These are phyloP conservation scores for Cosmopolites sordidus DNA, from an alignment of 2,888 invertebrate genomes.

Conservation along the genomic window DNA sequence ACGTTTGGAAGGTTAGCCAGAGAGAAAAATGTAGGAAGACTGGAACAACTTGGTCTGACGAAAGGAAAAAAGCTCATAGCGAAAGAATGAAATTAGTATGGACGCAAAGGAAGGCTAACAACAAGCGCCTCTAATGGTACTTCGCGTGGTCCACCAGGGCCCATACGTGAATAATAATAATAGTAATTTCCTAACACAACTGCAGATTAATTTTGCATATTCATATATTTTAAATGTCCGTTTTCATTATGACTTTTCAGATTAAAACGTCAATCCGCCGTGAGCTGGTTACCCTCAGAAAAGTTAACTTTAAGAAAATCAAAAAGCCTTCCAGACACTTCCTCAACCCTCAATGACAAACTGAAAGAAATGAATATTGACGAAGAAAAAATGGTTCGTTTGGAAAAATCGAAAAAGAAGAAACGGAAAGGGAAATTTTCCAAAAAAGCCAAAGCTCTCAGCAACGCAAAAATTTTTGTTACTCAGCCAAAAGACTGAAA, in stretches of 20 bases:
- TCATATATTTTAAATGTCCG: too few relatives aligned
- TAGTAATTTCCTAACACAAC: too few relatives aligned
- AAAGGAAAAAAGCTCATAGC: too few relatives aligned
- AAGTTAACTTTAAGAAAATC: conserved; percentile 34
- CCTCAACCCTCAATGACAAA: conserved; percentile 21
- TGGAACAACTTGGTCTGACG: too few relatives aligned
- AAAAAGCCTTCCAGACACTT: conserved; percentile 40
- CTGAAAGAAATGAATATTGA: conserved; percentile 24
- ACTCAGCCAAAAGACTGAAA: conserved; percentile 30
- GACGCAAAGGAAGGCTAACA: too few relatives aligned
- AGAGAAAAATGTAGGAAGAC: too few relatives aligned
- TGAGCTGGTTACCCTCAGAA: conserved; percentile 29
- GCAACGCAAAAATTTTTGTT: conserved; percentile 34
- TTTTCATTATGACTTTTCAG: conserved; percentile 30
- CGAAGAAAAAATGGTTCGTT: conserved; percentile 29
- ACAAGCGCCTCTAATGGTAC: too few relatives aligned
- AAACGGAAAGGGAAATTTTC: conserved; percentile 39
- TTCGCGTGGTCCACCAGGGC: too few relatives aligned
- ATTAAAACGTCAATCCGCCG: conserved; percentile 35
- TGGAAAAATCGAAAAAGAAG: conserved; percentile 35
- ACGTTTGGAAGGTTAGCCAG: too few relatives aligned
- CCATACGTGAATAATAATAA: too few relatives aligned
- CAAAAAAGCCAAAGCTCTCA: conserved; percentile 40
- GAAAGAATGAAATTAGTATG: too few relatives aligned
- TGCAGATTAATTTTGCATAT: too few relatives aligned